Conservation (phyloP, 2,797 vertebrate genomes). For the Gadopsis bispinosus region DNA sequence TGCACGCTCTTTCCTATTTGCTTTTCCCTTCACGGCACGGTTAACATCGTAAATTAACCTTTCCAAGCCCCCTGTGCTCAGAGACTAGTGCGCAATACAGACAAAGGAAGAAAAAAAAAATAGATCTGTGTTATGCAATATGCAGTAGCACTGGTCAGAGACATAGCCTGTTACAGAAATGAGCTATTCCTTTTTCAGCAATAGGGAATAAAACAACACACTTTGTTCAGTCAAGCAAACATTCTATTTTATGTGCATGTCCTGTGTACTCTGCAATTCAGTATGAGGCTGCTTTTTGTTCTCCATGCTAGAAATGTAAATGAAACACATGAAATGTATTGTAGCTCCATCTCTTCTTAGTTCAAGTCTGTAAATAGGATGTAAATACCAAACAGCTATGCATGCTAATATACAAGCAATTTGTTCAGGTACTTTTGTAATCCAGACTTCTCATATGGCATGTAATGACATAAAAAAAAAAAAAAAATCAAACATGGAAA, state of each 20-base stretch:
- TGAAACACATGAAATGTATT: slow-evolving; percentile 81
- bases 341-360: slow-evolving; percentile 86
- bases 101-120: slow-evolving; percentile 62
- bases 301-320: slow-evolving; percentile 90
- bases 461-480: slow-evolving; percentile 88
- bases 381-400: slow-evolving; percentile 92
- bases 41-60: slow-evolving; percentile 92
- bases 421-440: slow-evolving; percentile 99
- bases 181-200: slow-evolving; percentile 57
- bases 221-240: slow-evolving; percentile 85
- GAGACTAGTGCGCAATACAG: slow-evolving; percentile 86
- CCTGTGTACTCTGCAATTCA: slow-evolving; percentile 85
- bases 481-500: slow-evolving; percentile 81
- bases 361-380: slow-evolving; percentile 92
- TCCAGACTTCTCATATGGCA: slow-evolving; percentile 91
- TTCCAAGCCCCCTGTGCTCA: slow-evolving; percentile 89
- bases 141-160: slow-evolving; percentile 70
- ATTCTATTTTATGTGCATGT: slow-evolving; percentile 93
- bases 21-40: slow-evolving; percentile 92
- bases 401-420: slow-evolving; percentile 97
- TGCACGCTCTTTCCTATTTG: slow-evolving; percentile 90
- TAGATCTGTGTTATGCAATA: slow-evolving; percentile 79
- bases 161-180: slow-evolving; percentile 60
- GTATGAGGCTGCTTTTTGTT: slow-evolving; percentile 90
- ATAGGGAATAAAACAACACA: slow-evolving; percentile 64